phyloP scores from a whole-genome alignment of 2,797 vertebrate genomes.

The Pangasius macronema region DNA sequence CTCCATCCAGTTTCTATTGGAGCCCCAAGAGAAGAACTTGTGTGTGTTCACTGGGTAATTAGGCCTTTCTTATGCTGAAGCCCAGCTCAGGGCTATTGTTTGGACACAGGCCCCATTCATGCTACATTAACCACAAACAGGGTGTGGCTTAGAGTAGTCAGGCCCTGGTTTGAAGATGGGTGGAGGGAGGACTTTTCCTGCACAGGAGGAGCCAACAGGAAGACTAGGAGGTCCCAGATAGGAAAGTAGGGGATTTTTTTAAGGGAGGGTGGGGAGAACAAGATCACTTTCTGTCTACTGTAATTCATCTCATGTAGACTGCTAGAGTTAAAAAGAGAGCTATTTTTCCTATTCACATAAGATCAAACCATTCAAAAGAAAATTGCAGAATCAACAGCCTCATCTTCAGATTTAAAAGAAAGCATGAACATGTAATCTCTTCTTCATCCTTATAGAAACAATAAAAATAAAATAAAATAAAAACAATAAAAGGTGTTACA shows the following conservation, averaged over 20 bases:
- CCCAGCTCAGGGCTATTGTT: conserved; percentile 69
- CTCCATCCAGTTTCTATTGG: conserved; percentile 45
- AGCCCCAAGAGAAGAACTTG: conserved; percentile 38
- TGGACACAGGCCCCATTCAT: conserved; percentile 70
- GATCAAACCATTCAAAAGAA: neutral
- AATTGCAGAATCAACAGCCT: neutral
- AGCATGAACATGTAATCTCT: neutral
- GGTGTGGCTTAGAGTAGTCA: conserved; percentile 64
- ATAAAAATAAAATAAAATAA: neutral
- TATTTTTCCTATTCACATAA: neutral
- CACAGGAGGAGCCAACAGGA: conserved; percentile 1
- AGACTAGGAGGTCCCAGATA: neutral
- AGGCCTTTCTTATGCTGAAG: conserved; percentile 37
- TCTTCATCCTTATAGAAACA: neutral
- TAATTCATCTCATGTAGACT: conserved; percentile 32
- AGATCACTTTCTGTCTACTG: neutral
- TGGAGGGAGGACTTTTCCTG: conserved; percentile 60
- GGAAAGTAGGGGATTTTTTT: neutral
- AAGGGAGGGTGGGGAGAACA: conserved; percentile 42
- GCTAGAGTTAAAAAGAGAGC: conserved; percentile 26
- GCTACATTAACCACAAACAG: conserved; percentile 73
- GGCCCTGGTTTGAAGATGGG: conserved; percentile 54
- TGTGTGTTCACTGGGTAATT: conserved; percentile 39
- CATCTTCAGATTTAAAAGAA: neutral
- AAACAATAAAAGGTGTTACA: neutral